Base-by-base conservation (phyloP, 2,888 invertebrate genomes). In the Rambutsinella grinnellia region DNA sequence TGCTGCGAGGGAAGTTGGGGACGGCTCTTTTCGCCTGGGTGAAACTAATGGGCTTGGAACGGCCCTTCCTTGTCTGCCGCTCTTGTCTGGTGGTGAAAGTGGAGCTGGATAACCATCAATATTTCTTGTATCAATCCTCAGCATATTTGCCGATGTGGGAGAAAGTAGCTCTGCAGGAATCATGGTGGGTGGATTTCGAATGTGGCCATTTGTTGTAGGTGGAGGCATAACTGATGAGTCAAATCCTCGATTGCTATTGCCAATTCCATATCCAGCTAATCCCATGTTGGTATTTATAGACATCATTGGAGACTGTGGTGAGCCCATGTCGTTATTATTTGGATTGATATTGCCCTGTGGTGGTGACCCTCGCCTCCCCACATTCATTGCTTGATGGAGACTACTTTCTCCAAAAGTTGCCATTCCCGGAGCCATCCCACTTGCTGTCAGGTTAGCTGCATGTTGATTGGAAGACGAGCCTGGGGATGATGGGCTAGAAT, bases 1-100 rank as follows among this genome's bases (percentile, higher is more conserved):
- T 8, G 69, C 63, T 6, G 72, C 58, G 6, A 74, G 72, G 28
- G 78, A 78, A 23, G 78, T 49, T 17, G 78, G 78, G 8, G 78
- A 78, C 0, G 65, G 68, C 28, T n/a, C 66, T 21, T 66, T 72
- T 23, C 66, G 56, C 19, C 72, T 47, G 2, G 72, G 72, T 3
- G 72, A 66, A 5, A 27, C 19, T n/a, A 60, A 10, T 0, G 36
- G 53, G 23, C 26, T 65, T 10, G 66, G 60, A 3, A 58, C 63
- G 2, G 46, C 62, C 17, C 70, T 21, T 24, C 71, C 65, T n/a
- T 71, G 71, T 36, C 71, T 47, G 15, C n/a, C 23, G 5, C n/a
- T 23, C 19, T 58, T 66, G 2, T 72, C 71, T 1, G 66, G 44
- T 19, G 72, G 72, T 2, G 72, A 72, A 2, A 24, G 19, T 2